A percentile compares a stretch with the other conserved stretches of the same genome.
phyloP scores from a whole-genome alignment of 1,140 invertebrate genomes.

The Bilobella aurantiaca region DNA sequence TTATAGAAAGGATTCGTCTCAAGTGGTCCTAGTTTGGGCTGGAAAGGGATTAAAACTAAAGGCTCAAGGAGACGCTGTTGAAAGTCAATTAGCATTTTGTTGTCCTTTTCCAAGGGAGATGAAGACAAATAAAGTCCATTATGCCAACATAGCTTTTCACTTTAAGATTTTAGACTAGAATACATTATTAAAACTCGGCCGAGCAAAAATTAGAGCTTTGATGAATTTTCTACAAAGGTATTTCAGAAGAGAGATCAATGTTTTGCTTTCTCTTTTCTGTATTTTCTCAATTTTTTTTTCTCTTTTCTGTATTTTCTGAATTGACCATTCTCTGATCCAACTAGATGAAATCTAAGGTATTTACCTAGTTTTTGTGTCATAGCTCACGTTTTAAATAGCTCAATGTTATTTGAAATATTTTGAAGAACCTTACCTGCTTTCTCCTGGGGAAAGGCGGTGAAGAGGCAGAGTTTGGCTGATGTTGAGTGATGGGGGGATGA shows the following conservation, averaged over 20 bases:
- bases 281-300: too few relatives aligned
- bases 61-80: too few relatives aligned
- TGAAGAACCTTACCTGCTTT: slow-evolving; percentile 28
- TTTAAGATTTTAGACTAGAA: neutral
- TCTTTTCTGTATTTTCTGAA: too few relatives aligned
- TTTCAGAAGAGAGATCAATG: too few relatives aligned
- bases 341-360: too few relatives aligned
- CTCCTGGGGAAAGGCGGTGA: slow-evolving; percentile 14
- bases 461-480: slow-evolving; percentile 7
- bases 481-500: slow-evolving; percentile 11
- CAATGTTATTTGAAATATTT: too few relatives aligned
- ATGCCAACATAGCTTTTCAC: slow-evolving; percentile 7
- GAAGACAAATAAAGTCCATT: slow-evolving; percentile 11
- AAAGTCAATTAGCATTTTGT: slow-evolving; percentile 17
- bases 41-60: neutral
- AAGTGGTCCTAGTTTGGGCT: neutral
- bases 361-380: too few relatives aligned
- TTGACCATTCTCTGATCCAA: too few relatives aligned
- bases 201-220: neutral
- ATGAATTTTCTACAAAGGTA: neutral
- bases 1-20: neutral
- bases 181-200: slow-evolving; percentile 1
- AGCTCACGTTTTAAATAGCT: too few relatives aligned
- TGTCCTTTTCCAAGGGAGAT: neutral
- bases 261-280: too few relatives aligned